These are phyloP conservation scores for Brachionus rotundiformis DNA, from an alignment of 1,140 invertebrate species.

Conservation along the genomic window DNA sequence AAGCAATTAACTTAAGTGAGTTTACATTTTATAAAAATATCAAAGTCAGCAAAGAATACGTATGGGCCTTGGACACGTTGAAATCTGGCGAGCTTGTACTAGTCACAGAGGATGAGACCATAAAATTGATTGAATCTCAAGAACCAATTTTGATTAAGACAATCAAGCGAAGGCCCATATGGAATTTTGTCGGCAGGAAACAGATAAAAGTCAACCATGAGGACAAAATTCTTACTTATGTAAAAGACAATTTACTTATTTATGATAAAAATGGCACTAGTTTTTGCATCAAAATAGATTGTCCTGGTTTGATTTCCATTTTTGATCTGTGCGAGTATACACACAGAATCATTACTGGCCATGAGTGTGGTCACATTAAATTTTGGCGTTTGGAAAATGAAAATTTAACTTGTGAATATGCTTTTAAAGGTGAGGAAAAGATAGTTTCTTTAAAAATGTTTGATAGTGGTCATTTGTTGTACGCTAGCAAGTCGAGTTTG, in stretches of 20 bases:
- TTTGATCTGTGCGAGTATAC: not conserved
- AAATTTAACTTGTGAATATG: not conserved
- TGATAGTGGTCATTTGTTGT: not conserved
- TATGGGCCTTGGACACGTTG: not conserved
- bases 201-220: not conserved
- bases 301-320: not conserved
- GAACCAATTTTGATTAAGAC: not conserved
- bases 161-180: not conserved
- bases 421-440: not conserved
- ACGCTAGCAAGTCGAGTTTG: not conserved
- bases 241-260: not conserved
- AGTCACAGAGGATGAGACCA: not conserved
- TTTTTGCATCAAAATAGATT: not conserved
- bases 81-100: not conserved
- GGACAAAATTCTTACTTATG: not conserved
- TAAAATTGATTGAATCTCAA: not conserved
- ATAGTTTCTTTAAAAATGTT: not conserved
- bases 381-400: not conserved
- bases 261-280: not conserved
- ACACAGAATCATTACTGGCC: not conserved
- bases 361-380: not conserved
- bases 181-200: not conserved
- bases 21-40: not conserved
- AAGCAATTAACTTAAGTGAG: no score
- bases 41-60: not conserved